Base-by-base conservation (phyloP, 2,797 vertebrate genomes). In the Sebastolobus altivelis region DNA sequence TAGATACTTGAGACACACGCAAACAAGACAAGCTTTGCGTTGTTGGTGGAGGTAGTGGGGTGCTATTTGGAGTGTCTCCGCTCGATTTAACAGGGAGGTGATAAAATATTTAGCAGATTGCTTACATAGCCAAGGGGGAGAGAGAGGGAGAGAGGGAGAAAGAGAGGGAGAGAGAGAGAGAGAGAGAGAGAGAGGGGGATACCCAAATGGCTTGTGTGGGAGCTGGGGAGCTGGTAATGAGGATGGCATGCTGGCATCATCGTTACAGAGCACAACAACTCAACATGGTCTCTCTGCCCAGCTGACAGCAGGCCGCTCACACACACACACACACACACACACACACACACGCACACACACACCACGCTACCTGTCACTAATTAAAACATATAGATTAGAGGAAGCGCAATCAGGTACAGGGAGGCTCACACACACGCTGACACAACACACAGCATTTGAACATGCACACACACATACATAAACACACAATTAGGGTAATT, bases 71-170 rank as follows among this genome's bases (percentile, higher is more conserved):
- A 92, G 88, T 76, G 85, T 86, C 89, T 88, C 80, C 43, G 87
- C 90, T 94, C 92, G 61, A 93, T 93, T 94, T 92, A 94, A 92
- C 89, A 85, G 91, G 74, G 81, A 90, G 87, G 87, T 87, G 81
- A 95, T 95, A 92, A 95, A 95, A 95, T 94, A 95, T 95, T 94
- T 94, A 94, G 92, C 83, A 92, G 90, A 93, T 91, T 93, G 92
- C 92, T 94, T 93, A 93, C 91, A 92, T 93, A 85, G 91, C 90
- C 83, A 68, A 84, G 81, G 88, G 87, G 87, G 77, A 76, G 79
- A 65, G 88, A 14, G 87, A 29, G 76, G n/a, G 35, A 43, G 25
- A 37, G 29, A 46, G 11, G 38, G 52, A 40, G 40, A 54, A 20
- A 29, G 11, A 33, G 62, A 20, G 25, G 6, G 27, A 49, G 16